Conservation (phyloP, 2,888 invertebrate species). For the Kuschelorhynchus macadamiae region DNA sequence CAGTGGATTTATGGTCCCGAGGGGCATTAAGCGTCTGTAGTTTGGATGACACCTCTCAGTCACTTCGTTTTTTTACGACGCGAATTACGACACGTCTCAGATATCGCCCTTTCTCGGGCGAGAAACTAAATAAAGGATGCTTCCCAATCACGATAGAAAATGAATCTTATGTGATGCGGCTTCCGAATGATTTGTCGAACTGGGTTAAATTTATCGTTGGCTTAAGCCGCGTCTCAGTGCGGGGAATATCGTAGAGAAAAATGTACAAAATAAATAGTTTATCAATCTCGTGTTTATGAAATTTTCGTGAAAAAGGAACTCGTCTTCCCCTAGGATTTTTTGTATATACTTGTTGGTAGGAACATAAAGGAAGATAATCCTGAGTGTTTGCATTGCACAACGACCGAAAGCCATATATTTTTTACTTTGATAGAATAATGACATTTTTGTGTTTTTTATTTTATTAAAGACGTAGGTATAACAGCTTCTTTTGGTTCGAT, state of each 20-base stretch:
- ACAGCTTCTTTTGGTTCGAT: too few relatives aligned
- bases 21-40: constrained; percentile 44
- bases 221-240: not conserved
- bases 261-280: not conserved
- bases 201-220: not conserved
- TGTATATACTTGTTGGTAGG: too few relatives aligned
- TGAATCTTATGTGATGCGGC: not conserved
- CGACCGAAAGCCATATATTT: too few relatives aligned
- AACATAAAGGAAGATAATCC: too few relatives aligned
- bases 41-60: constrained; percentile 39
- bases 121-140: not conserved
- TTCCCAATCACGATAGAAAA: not conserved
- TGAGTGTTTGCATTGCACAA: too few relatives aligned
- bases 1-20: constrained; percentile 59
- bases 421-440: too few relatives aligned
- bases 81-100: not conserved
- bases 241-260: too few relatives aligned
- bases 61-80: constrained; percentile 19
- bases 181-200: not conserved
- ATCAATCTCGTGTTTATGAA: not conserved
- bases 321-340: too few relatives aligned
- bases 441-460: too few relatives aligned
- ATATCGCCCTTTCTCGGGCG: not conserved
- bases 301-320: too few relatives aligned
- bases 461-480: too few relatives aligned